These are phyloP conservation scores for Forbesichthys agassizii DNA, from an alignment of 2,113 vertebrate genomes.

Conservation along the genomic window DNA sequence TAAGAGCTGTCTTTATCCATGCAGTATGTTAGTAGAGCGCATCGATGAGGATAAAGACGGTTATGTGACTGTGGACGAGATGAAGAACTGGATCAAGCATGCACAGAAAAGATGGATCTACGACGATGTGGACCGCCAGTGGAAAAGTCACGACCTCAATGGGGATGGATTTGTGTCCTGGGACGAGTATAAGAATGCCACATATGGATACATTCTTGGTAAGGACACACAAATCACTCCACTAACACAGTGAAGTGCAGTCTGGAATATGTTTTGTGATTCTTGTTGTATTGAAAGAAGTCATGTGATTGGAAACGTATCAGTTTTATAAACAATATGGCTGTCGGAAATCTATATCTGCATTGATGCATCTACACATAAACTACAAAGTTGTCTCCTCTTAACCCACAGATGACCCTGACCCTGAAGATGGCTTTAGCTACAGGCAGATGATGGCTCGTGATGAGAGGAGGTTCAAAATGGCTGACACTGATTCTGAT, in stretches of 20 bases:
- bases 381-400: constrained; percentile 10
- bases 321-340: no score
- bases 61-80: constrained; percentile 90
- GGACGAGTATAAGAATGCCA: constrained; percentile 98
- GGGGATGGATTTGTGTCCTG: constrained; percentile 89
- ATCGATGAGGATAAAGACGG: constrained; percentile 95
- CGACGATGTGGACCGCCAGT: constrained; percentile 95
- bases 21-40: constrained; percentile 91
- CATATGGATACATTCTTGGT: constrained; percentile 95
- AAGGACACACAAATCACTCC: constrained; percentile 40
- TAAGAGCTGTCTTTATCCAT: constrained; percentile 48
- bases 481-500: constrained; percentile 87
- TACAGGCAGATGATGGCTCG: constrained; percentile 97
- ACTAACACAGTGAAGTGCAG: no score
- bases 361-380: not conserved
- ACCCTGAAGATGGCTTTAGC: constrained; percentile 93
- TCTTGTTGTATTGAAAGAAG: no score
- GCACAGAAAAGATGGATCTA: constrained; percentile 97
- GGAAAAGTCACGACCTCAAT: constrained; percentile 96
- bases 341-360: no score
- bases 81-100: constrained; percentile 95
- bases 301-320: no score
- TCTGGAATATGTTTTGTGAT: no score
- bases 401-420: constrained; percentile 83
- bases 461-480: constrained; percentile 95